Conservation (phyloP, 2,888 invertebrate species). For the Drosophila meridiana region DNA sequence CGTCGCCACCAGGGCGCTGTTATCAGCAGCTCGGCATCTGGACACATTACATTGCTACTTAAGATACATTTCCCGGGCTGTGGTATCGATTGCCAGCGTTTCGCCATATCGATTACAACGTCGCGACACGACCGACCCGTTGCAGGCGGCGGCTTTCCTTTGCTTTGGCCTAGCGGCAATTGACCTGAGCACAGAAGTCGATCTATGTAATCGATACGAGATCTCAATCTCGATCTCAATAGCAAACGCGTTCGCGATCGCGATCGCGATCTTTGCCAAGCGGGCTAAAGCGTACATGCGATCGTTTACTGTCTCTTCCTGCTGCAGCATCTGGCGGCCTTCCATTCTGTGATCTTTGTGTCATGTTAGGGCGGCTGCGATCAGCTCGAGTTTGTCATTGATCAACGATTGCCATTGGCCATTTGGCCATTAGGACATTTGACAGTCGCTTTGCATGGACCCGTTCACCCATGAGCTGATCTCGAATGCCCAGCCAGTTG, state of each 20-base stretch:
- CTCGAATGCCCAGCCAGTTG: slow-evolving; percentile 13
- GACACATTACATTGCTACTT: slow-evolving; percentile 76
- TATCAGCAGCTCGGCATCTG: slow-evolving; percentile 76
- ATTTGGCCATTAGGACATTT: slow-evolving; percentile 32
- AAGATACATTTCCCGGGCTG: slow-evolving; percentile 65
- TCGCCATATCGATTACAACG: slow-evolving; percentile 69
- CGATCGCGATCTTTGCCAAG: slow-evolving; percentile 12
- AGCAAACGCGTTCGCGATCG: slow-evolving; percentile 37
- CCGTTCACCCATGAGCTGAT: slow-evolving; percentile 27
- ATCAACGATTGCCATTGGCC: slow-evolving; percentile 43
- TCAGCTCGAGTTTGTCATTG: slow-evolving; percentile 38
- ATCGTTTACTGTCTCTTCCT: slow-evolving; percentile 44
- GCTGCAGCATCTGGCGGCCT: slow-evolving; percentile 42
- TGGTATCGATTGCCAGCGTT: slow-evolving; percentile 61
- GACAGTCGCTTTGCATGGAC: slow-evolving; percentile 51
- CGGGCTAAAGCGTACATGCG: slow-evolving; percentile 29
- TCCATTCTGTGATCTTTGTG: slow-evolving; percentile 63
- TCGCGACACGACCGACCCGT: slow-evolving; percentile 12
- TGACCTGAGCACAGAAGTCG: slow-evolving; percentile 79
- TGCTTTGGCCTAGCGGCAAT: slow-evolving; percentile 62
- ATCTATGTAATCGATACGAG: slow-evolving; percentile 80
- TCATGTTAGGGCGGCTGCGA: slow-evolving; percentile 24
- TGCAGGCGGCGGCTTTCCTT: slow-evolving; percentile 44
- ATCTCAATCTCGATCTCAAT: slow-evolving; percentile 40
- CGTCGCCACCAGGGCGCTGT: slow-evolving; percentile 52